These are phyloP conservation scores for Manis pentadactyla DNA, from an alignment of 2,797 vertebrate species.

Conservation along the genomic window DNA sequence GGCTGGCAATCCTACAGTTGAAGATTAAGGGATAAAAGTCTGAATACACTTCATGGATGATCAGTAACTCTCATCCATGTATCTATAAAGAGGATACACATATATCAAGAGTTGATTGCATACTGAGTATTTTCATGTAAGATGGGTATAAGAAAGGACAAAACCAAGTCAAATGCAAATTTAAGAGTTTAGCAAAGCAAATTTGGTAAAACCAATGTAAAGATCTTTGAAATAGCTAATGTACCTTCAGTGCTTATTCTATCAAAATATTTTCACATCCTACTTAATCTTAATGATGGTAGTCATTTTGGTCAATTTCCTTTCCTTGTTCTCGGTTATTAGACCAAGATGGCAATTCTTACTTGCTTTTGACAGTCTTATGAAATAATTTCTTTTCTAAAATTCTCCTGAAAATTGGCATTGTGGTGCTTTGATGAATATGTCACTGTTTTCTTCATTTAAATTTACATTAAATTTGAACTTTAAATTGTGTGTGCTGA, in stretches of 20 bases:
- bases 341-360: background rate
- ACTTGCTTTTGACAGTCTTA: background rate
- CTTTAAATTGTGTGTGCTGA: background rate
- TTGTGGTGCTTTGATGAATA: background rate
- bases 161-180: background rate
- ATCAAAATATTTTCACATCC: constrained; percentile 19
- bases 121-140: background rate
- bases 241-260: background rate
- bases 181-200: background rate
- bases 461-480: background rate
- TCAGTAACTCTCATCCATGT: background rate
- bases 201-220: background rate
- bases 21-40: background rate
- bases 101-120: background rate
- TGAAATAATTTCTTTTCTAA: background rate
- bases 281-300: constrained; percentile 1
- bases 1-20: background rate
- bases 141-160: background rate
- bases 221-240: background rate
- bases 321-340: background rate
- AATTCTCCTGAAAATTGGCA: background rate
- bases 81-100: background rate
- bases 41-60: background rate
- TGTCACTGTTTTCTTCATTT: background rate
- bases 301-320: constrained; percentile 8